Evolutionary conservation across 2,888 invertebrate genomes (phyloP).

Genomic region (Octodonta nipae): DNA sequence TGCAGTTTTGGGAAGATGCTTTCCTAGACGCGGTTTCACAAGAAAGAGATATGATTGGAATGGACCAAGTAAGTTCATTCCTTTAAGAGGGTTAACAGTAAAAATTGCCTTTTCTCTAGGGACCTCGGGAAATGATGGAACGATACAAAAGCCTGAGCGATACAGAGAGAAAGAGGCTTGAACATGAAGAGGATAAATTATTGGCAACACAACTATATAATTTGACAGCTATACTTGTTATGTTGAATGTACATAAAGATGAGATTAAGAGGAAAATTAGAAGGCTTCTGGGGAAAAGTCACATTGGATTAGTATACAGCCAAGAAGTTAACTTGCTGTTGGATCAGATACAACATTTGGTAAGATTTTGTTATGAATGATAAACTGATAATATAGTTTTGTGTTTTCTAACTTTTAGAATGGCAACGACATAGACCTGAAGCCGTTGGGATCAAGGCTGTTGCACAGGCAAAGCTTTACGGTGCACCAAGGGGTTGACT

Average conservation of each 20-base stretch:
- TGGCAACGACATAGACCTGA: slow-evolving; percentile 94
- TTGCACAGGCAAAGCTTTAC: slow-evolving; percentile 96
- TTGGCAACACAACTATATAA: slow-evolving; percentile 93
- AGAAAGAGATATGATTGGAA: slow-evolving; percentile 96
- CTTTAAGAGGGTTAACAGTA: background rate
- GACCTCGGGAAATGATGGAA: slow-evolving; percentile 98
- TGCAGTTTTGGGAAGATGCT: slow-evolving; percentile 99
- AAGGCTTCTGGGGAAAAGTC: slow-evolving; percentile 90
- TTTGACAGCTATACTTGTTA: slow-evolving; percentile 86
- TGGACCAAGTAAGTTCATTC: slow-evolving; percentile 73
- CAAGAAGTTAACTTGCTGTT: slow-evolving; percentile 93
- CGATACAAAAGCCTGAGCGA: slow-evolving; percentile 87
- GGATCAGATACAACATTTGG: slow-evolving; percentile 87
- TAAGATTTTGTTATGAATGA: slow-evolving; percentile 37
- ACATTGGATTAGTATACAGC: slow-evolving; percentile 93
- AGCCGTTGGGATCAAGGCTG: slow-evolving; percentile 87
- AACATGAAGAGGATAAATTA: slow-evolving; percentile 93
- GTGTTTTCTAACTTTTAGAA: slow-evolving; percentile 46
- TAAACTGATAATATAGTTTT: slow-evolving; percentile 2
- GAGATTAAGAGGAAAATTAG: slow-evolving; percentile 77
- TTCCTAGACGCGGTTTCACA: slow-evolving; percentile 95
- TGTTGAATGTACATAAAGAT: slow-evolving; percentile 74
- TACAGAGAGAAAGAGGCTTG: slow-evolving; percentile 82
- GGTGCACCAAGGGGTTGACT: slow-evolving; percentile 90
- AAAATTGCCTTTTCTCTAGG: slow-evolving; percentile 34